Conservation (phyloP, 2,113 vertebrate genomes). For the Sterna hirundo region DNA sequence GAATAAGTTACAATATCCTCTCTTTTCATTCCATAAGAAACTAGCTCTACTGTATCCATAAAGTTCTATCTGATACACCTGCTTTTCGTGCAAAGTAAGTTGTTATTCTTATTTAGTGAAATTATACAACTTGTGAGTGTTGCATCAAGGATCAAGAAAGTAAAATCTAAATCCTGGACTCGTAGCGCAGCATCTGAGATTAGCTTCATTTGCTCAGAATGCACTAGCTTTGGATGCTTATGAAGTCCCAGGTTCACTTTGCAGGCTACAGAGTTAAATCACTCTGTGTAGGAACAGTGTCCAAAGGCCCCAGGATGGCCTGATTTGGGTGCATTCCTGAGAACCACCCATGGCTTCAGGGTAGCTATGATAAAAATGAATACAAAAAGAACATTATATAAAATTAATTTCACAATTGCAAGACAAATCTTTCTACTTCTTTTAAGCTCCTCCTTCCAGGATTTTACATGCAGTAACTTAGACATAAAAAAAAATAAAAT, state of each 20-base stretch:
- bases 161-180: not conserved
- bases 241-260: not conserved
- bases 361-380: not conserved
- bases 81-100: not conserved
- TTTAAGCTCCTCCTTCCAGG: not conserved
- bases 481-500: not conserved
- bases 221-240: not conserved
- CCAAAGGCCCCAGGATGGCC: not conserved
- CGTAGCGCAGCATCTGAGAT: not conserved
- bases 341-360: not conserved
- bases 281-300: not conserved
- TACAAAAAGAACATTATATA: not conserved
- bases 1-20: not conserved
- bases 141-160: not conserved
- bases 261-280: not conserved
- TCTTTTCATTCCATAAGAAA: not conserved
- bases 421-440: not conserved
- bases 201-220: not conserved
- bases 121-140: not conserved
- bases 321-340: not conserved
- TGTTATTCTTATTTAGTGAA: not conserved
- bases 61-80: rapidly evolving
- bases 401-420: not conserved
- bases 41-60: not conserved
- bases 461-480: not conserved